These are phyloP conservation scores for Homalodisca vitripennis DNA, from an alignment of 1,140 invertebrate genomes.

Conservation along the genomic window DNA sequence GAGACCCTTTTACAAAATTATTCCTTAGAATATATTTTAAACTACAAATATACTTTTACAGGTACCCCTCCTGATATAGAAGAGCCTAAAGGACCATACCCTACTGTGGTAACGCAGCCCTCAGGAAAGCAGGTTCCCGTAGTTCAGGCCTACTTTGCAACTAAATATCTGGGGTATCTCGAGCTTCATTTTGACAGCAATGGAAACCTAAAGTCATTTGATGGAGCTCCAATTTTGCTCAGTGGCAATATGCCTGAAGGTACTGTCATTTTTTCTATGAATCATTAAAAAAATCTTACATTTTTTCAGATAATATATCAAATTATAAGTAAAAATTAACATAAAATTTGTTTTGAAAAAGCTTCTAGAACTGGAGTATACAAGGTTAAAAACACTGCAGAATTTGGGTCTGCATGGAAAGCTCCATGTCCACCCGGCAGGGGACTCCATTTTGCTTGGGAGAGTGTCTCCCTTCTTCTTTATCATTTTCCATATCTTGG, in stretches of 20 bases:
- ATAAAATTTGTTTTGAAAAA: background rate
- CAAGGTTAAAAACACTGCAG: no score
- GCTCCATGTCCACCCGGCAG: no score
- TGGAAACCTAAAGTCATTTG: slow-evolving; percentile 66
- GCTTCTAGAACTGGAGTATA: background rate
- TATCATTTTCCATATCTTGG: no score
- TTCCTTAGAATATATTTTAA: no score
- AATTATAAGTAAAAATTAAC: background rate
- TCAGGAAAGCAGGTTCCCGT: slow-evolving; percentile 75
- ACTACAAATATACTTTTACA: no score
- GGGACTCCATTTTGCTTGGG: no score
- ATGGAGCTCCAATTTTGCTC: slow-evolving; percentile 81
- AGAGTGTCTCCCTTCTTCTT: no score
- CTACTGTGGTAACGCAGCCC: slow-evolving; percentile 66
- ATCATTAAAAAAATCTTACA: background rate
- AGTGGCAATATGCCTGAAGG: slow-evolving; percentile 58
- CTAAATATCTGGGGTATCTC: slow-evolving; percentile 86
- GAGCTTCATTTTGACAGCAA: slow-evolving; percentile 67
- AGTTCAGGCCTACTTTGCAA: slow-evolving; percentile 89
- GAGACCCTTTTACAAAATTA: no score
- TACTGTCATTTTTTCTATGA: slow-evolving; percentile 35
- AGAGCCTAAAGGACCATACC: slow-evolving; percentile 69
- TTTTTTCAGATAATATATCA: background rate
- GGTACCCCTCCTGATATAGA: slow-evolving; percentile 65
- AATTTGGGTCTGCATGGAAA: no score